Base-by-base conservation (phyloP, 2,888 invertebrate genomes). In the Polydrusus pterygomalis region DNA sequence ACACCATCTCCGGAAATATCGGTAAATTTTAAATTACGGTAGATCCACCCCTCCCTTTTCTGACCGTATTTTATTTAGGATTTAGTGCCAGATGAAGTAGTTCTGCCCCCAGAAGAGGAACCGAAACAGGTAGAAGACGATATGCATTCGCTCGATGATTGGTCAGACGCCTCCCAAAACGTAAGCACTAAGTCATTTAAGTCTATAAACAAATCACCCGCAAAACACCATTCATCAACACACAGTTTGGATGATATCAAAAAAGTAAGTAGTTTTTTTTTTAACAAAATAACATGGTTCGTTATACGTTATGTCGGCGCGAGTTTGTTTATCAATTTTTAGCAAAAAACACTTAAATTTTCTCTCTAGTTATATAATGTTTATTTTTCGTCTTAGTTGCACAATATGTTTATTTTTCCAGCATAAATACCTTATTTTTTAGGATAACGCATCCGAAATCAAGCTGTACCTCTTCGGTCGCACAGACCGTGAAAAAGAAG, bases 401-500 rank as follows among this genome's bases (percentile, higher is more conserved):
- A 65, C 20, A 18, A 51, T 25, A 25, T 5, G 25, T 25, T 25
- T 25, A 25, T 25, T 25, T 25, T 25, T 25, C 1, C 5, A 1
- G 25, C 25, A 51, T 18, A 58, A 43, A 45, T 9, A 11, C 2
- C 63, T 49, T 72, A 67, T 13, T 43, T 77, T 79, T 62, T 49
- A 84, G 82, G 82, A 80, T 15, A 82, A 79, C 71, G 80, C 83
- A 2, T 73, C 76, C 3, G 82, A 82, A 58, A 81, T 84, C 11
- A 83, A 83, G 70, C 75, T 87, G 11, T 86, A 85, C 77, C 49
- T 87, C 18, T 95, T 95, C 86, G 93, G 94, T 3, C 89, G 97
- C 75, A 94, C 96, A n/a, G 94, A 95, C 80, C 89, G 96, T 67
- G 96, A 97, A 83, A 97, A 97, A 87, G 96, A 96, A 87, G 94